phyloP scores from a whole-genome alignment of 2,888 invertebrate species.

The Heteromyza rotundicornis region DNA sequence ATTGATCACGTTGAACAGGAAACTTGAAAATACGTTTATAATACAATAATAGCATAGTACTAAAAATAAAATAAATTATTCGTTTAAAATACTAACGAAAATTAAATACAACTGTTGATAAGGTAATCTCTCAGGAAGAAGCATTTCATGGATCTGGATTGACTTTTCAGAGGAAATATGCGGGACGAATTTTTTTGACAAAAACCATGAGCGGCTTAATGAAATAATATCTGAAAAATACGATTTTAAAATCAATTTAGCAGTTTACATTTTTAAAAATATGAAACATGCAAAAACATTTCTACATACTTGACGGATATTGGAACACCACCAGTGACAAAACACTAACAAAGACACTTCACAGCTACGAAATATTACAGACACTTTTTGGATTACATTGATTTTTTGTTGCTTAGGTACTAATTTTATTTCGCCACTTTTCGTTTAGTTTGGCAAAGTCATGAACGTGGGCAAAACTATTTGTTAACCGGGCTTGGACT shows the following conservation, averaged over 20 bases:
- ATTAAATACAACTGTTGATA: conserved; percentile 46
- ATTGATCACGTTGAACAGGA: conserved; percentile 41
- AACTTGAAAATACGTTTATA: conserved; percentile 34
- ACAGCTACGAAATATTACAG: not conserved
- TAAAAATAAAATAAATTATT: conserved; percentile 44
- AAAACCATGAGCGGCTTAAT: not conserved
- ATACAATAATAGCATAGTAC: conserved; percentile 35
- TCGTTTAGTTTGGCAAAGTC: no score
- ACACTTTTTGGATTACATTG: no score
- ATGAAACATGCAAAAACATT: conserved; percentile 4
- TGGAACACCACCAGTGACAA: no score
- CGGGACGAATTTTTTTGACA: not conserved
- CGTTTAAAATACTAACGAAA: conserved; percentile 50
- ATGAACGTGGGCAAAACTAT: no score
- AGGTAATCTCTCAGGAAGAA: conserved; percentile 43
- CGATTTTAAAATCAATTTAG: not conserved
- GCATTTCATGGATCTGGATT: not conserved
- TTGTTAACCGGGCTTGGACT: no score
- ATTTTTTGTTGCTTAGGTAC: no score
- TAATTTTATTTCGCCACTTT: no score
- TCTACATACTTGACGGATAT: conserved; percentile 7
- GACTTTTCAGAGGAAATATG: not conserved
- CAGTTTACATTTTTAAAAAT: not conserved
- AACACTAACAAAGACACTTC: no score
- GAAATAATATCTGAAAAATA: conserved; percentile 4